Evolutionary conservation across 2,113 vertebrate species (phyloP), one percentile per base, ranked within the genome.

Genomic region (Dolichotis patagonum): DNA sequence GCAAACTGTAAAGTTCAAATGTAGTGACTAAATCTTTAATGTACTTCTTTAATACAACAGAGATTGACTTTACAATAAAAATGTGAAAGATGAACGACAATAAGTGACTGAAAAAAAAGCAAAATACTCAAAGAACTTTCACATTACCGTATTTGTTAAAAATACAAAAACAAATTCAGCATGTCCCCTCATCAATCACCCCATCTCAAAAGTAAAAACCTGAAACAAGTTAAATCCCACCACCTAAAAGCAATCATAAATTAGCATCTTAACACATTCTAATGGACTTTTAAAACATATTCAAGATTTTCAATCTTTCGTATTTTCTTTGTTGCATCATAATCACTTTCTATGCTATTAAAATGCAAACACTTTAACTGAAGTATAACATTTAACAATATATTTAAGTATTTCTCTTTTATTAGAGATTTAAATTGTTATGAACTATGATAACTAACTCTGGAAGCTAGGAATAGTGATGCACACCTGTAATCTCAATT

Each of bases 111-210:
- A 91, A 89, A 77, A 28, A 94, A 93, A 80, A 20, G 85, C 0
- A 63, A 69, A 17, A 54, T 38, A 95, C 41, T 26, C 10, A 85
- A 96, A 78, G 49, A 92, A 49, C 20, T 82, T 95, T 94, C 60
- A 77, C 3, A 86, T 94, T 54, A 95, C 12, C 65, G 96, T 71
- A 95, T 87, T 93, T 96, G 43, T 87, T 63, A 82, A 85, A 63
- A 85, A 56, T 43, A 52, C 43, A 78, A 78, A 78, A 78, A 78
- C 43, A 83, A 86, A 52, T 41, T 62, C 32, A 88, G 12, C 58
- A 71, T 35, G 30, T 32, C 54, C 95, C 5, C 54, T 96, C 5
- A 90, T 19, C 30, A 80, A 35, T 80, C 46, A 87, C 8, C 32
- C 65, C 7, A 94, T 28, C 78, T 82, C 43, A 93, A 84, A 91